These are phyloP conservation scores for Ibidorhyncha struthersii DNA, from an alignment of 2,113 vertebrate genomes.

Conservation along the genomic window DNA sequence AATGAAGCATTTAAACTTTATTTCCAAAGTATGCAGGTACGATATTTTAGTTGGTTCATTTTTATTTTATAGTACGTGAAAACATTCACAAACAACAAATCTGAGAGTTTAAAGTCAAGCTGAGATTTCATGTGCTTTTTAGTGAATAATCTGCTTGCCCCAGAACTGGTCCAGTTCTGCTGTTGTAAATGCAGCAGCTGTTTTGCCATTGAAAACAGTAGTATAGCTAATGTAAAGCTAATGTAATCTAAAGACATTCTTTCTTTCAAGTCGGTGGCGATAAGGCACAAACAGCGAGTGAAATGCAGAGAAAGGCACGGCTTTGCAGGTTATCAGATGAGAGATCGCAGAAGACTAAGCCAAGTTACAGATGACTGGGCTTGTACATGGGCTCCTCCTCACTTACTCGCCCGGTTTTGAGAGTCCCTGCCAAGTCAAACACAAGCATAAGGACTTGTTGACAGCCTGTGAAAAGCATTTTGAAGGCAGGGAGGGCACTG, in stretches of 20 bases:
- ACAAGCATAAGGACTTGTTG: constrained; percentile 20
- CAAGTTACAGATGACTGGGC: neutral
- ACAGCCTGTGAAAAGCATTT: constrained; percentile 10
- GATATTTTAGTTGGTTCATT: neutral
- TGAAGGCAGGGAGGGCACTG: neutral
- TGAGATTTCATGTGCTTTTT: neutral
- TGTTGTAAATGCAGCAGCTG: neutral
- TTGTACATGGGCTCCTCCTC: neutral
- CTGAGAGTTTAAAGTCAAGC: neutral
- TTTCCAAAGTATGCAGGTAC: neutral
- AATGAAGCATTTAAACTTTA: neutral
- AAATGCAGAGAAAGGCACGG: neutral
- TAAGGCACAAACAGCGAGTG: neutral
- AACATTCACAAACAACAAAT: neutral
- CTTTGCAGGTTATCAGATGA: constrained; percentile 29
- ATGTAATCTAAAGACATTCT: neutral
- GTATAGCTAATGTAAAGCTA: neutral
- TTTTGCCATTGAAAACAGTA: neutral
- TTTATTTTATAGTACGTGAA: neutral
- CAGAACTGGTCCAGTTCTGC: neutral
- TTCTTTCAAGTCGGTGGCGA: neutral
- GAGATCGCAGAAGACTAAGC: neutral
- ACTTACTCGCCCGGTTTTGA: neutral
- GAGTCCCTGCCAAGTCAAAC: constrained; percentile 41
- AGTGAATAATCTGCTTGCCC: neutral